phyloP scores from a whole-genome alignment of 2,888 invertebrate species.

The Pandemis heparana region DNA sequence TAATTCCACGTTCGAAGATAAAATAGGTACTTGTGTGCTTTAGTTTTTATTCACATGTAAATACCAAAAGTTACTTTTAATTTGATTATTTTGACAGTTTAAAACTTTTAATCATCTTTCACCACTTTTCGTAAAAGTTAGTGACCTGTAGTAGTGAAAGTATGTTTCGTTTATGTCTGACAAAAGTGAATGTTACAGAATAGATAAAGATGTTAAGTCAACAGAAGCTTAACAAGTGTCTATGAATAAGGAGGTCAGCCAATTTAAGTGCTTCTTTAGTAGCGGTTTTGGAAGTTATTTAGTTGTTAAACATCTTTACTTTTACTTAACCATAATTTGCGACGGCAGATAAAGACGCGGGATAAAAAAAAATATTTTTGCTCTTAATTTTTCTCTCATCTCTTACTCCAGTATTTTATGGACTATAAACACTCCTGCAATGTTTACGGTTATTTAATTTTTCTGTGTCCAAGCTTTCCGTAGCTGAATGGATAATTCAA shows the following conservation, averaged over 20 bases:
- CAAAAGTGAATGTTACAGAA: too few relatives aligned
- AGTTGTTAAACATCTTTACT: not conserved
- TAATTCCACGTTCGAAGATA: not conserved
- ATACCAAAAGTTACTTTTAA: not conserved
- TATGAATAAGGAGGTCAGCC: too few relatives aligned
- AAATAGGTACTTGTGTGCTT: not conserved
- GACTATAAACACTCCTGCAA: conserved; percentile 32
- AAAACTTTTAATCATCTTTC: not conserved
- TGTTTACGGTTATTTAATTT: conserved; percentile 43
- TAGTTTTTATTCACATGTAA: too few relatives aligned
- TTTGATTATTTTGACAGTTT: not conserved
- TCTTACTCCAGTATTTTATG: conserved; percentile 34
- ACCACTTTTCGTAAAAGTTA: too few relatives aligned
- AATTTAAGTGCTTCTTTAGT: too few relatives aligned
- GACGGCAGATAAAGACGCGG: conserved; percentile 24
- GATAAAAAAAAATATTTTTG: conserved; percentile 9
- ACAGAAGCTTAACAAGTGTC: too few relatives aligned
- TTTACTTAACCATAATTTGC: conserved; percentile 11
- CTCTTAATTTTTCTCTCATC: conserved; percentile 30
- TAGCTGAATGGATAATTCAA: conserved; percentile 37
- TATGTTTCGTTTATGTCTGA: too few relatives aligned
- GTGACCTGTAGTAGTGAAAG: too few relatives aligned
- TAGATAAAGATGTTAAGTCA: too few relatives aligned
- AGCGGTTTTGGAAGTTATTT: not conserved
- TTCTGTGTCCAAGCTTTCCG: conserved; percentile 36